Conservation (phyloP, 2,113 vertebrate genomes). For the Rattus rattus region DNA sequence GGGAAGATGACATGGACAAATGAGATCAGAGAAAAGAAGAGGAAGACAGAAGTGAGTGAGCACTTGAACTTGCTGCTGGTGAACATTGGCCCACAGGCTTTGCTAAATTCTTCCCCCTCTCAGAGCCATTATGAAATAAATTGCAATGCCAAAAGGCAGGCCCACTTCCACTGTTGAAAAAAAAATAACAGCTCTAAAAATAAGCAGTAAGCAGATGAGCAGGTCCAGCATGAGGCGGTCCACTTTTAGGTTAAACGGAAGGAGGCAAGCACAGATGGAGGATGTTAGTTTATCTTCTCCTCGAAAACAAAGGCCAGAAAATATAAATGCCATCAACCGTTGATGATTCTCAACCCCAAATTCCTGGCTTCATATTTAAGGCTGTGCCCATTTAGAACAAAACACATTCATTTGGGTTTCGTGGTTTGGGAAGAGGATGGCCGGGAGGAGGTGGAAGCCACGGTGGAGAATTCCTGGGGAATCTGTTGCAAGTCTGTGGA, state of each 20-base stretch:
- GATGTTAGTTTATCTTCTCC: slow-evolving; percentile 12
- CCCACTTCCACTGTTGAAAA: not conserved
- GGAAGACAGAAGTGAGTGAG: not conserved
- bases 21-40: not conserved
- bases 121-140: not conserved
- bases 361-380: slow-evolving; percentile 70
- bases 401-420: slow-evolving; percentile 79
- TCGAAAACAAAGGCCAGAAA: slow-evolving; percentile 65
- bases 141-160: not conserved
- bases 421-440: slow-evolving; percentile 68
- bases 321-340: slow-evolving; percentile 67
- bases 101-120: slow-evolving; percentile 11
- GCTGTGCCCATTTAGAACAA: slow-evolving; percentile 68
- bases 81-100: not conserved
- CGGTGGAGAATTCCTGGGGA: slow-evolving; percentile 59
- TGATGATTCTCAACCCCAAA: slow-evolving; percentile 66
- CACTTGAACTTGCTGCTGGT: not conserved
- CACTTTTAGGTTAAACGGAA: not conserved
- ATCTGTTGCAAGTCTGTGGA: not conserved
- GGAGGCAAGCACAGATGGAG: not conserved
- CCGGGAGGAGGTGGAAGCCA: slow-evolving; percentile 59
- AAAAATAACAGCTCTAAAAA: slow-evolving; percentile 15
- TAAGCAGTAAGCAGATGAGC: not conserved
- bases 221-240: not conserved
- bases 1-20: not conserved